These are phyloP conservation scores for Eupithecia vulgata DNA, from an alignment of 2,888 invertebrate genomes.

Conservation along the genomic window DNA sequence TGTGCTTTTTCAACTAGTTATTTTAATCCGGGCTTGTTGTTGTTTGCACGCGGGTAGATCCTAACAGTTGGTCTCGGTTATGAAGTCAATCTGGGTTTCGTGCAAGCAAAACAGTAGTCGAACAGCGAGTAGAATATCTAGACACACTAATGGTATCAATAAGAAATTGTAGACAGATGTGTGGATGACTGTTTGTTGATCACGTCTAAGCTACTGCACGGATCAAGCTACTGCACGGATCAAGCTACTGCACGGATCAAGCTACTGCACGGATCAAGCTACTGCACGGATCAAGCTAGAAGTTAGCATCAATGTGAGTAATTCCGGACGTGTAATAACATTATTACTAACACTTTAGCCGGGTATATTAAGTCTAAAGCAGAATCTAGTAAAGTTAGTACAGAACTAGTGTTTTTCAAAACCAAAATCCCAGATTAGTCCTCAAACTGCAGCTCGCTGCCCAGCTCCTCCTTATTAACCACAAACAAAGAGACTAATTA, in stretches of 20 bases:
- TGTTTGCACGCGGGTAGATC: not conserved
- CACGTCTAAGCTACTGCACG: not conserved
- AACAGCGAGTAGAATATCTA: not conserved
- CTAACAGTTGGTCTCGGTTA: not conserved
- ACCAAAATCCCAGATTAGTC: not conserved
- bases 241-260: not conserved
- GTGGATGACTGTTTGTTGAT: not conserved
- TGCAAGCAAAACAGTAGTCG: not conserved
- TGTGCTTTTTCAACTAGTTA: not conserved
- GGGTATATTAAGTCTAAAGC: not conserved
- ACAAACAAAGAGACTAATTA: conserved; percentile 45
- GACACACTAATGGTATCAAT: not conserved
- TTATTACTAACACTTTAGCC: not conserved
- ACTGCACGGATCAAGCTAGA: not conserved
- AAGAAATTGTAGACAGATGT: not conserved
- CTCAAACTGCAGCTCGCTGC: not conserved
- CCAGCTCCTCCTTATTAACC: conserved; percentile 43
- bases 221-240: not conserved
- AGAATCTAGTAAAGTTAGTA: not conserved
- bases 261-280: no score
- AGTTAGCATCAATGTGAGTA: not conserved
- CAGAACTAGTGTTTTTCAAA: not conserved
- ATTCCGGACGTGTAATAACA: not conserved
- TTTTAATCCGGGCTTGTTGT: not conserved
- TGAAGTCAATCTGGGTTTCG: not conserved